Conservation (phyloP, 2,888 invertebrate genomes). For the Eulithis prunata region DNA sequence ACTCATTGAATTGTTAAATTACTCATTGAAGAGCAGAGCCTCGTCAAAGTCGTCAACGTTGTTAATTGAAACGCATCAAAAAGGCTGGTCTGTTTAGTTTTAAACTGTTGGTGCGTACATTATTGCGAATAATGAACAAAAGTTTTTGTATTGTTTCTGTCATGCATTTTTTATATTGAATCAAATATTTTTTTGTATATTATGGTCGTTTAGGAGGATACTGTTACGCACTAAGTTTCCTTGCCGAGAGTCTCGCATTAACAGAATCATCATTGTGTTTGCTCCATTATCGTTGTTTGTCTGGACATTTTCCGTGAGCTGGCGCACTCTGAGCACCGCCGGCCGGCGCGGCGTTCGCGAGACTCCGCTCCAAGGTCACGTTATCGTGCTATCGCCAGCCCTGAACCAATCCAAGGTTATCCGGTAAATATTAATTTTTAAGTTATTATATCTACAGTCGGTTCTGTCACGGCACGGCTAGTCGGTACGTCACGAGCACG, state of each 20-base stretch:
- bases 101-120: constrained; percentile 4
- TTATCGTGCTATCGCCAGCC: constrained; percentile 81
- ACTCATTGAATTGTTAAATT: constrained; percentile 75
- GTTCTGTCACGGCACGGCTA: constrained; percentile 48
- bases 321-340: constrained; percentile 74
- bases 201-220: constrained; percentile 25
- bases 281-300: constrained; percentile 75
- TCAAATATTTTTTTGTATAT: constrained; percentile 23
- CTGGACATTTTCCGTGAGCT: constrained; percentile 75
- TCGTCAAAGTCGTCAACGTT: constrained; percentile 57
- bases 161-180: constrained; percentile 19
- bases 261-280: constrained; percentile 61
- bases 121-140: constrained; percentile 12
- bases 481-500: constrained; percentile 55
- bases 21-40: constrained; percentile 65
- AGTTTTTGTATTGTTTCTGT: constrained; percentile 8
- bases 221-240: constrained; percentile 43
- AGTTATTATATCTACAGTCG: constrained; percentile 44
- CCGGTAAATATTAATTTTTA: constrained; percentile 52
- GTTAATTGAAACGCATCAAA: constrained; percentile 77
- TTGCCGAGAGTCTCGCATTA: constrained; percentile 49
- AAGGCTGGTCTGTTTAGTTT: constrained; percentile 48
- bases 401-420: constrained; percentile 72
- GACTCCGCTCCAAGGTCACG: constrained; percentile 79
- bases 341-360: constrained; percentile 72